Base-by-base conservation (phyloP, 2,888 invertebrate species). In the Nemotelus pantherinus region DNA sequence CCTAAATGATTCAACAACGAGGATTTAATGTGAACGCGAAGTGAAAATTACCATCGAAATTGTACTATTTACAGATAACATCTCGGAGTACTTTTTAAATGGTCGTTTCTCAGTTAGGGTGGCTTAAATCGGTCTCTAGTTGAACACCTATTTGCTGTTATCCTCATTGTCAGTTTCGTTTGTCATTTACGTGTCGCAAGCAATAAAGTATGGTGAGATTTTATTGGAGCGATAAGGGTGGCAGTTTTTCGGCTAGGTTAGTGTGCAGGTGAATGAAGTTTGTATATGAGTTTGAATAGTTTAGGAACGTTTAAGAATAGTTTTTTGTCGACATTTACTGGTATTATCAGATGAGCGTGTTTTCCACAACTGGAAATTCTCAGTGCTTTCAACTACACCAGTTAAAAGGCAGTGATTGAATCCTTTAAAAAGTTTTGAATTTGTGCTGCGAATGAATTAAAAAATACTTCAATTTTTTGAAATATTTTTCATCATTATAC, bases 31-130 rank as follows among this genome's bases (percentile, higher is more conserved):
- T 74, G 63, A 63, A 53, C 45, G 74, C 48, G 74, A 74, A 74
- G 74, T 74, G 74, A 74, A 74, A 74, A 74, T 74, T 74, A 74
- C 63, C 74, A 63, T 74, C 63, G 74, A 74, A 74, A 74, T 74
- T 63, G 74, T 74, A 60, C 74, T 60, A 57, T 63, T 74, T 74
- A 50, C 10, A 48, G 74, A 74, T 74, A 60, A 50, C 74, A 74
- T 74, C 74, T 44, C 57, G 45, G 9, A 5, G 39, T 74, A 41
- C 44, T 58, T 63, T 63, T 43, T 9, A 71, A 45, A 58, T 74
- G 60, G 74, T 74, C 39, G 41, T 25, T 25, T 25, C 25, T 25
- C 25, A 63, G 5, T 74, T 39, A 57, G 63, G 72, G 60, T 60
- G 63, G n/a, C 45, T 48, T 74, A 47, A 74, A 60, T 48, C 47